A percentile compares a stretch with the other conserved stretches of the same genome.
Conservation (phyloP, 2,888 invertebrate genomes). For the Ormyrus pomaceus region DNA sequence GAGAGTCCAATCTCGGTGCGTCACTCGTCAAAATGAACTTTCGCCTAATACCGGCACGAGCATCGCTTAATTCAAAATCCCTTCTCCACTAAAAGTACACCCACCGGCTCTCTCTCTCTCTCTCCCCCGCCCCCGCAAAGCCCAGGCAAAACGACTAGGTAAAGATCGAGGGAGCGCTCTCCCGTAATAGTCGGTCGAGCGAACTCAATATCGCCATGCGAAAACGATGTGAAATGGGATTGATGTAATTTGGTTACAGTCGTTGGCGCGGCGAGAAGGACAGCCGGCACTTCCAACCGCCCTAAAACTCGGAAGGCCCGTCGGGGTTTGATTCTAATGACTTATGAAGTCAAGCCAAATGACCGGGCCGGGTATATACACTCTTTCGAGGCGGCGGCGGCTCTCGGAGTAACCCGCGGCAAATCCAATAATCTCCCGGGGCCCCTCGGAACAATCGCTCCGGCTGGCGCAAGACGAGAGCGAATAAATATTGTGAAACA, state of each 20-base stretch:
- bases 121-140: neutral
- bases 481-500: constrained; percentile 64
- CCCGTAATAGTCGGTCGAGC: constrained; percentile 70
- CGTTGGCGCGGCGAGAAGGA: constrained; percentile 41
- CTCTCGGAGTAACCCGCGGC: constrained; percentile 62
- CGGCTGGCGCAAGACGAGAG: constrained; percentile 30
- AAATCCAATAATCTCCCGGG: constrained; percentile 68
- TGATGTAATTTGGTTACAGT: constrained; percentile 74
- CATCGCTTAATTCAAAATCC: constrained; percentile 10
- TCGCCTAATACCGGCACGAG: neutral
- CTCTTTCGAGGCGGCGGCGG: constrained; percentile 53
- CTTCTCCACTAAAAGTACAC: constrained; percentile 12
- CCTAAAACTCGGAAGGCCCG: constrained; percentile 37
- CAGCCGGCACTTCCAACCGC: neutral
- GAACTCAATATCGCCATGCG: constrained; percentile 73
- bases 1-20: no score
- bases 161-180: neutral
- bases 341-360: constrained; percentile 76
- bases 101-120: neutral
- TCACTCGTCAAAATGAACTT: no score
- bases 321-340: constrained; percentile 73
- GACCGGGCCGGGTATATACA: constrained; percentile 64
- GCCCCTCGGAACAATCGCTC: constrained; percentile 61
- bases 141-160: constrained; percentile 31
- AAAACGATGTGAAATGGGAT: constrained; percentile 75